Evolutionary conservation across 1,140 invertebrate genomes (phyloP).

Genomic region (Pissodes strobi): DNA sequence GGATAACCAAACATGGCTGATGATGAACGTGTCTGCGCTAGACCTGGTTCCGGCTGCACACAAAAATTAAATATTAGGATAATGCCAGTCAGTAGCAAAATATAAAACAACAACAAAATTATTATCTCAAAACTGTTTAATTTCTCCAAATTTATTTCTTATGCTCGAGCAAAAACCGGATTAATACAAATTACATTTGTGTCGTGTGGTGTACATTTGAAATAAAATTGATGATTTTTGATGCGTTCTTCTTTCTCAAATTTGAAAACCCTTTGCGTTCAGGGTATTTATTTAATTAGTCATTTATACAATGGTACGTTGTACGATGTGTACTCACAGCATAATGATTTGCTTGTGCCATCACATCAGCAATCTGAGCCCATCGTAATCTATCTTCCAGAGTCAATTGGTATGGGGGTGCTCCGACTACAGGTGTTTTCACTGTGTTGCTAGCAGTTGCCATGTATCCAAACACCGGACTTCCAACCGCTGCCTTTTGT

Average conservation of each 20-base stretch:
- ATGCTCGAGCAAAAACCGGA: too few relatives aligned
- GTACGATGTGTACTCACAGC: slow-evolving; percentile 69
- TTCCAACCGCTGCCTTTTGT: slow-evolving; percentile 77
- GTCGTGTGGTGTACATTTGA: too few relatives aligned
- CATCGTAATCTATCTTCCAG: slow-evolving; percentile 78
- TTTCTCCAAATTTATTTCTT: too few relatives aligned
- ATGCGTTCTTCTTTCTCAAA: too few relatives aligned
- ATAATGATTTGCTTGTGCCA: slow-evolving; percentile 81
- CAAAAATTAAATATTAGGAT: slow-evolving; percentile 4
- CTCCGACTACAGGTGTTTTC: slow-evolving; percentile 68
- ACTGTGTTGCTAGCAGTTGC: slow-evolving; percentile 68
- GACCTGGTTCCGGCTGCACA: slow-evolving; percentile 67
- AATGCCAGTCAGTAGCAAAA: neutral
- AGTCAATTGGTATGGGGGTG: slow-evolving; percentile 69
- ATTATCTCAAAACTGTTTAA: too few relatives aligned
- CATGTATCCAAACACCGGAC: slow-evolving; percentile 83
- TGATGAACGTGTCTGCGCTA: slow-evolving; percentile 72
- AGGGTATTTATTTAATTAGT: neutral
- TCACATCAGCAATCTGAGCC: slow-evolving; percentile 84
- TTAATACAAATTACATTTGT: too few relatives aligned
- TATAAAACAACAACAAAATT: too few relatives aligned
- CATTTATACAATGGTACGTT: neutral
- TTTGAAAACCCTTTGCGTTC: too few relatives aligned
- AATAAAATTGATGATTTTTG: too few relatives aligned
- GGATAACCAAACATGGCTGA: slow-evolving; percentile 82